Evolutionary conservation across 2,113 vertebrate species (phyloP).

Genomic region (Platichthys flesus): DNA sequence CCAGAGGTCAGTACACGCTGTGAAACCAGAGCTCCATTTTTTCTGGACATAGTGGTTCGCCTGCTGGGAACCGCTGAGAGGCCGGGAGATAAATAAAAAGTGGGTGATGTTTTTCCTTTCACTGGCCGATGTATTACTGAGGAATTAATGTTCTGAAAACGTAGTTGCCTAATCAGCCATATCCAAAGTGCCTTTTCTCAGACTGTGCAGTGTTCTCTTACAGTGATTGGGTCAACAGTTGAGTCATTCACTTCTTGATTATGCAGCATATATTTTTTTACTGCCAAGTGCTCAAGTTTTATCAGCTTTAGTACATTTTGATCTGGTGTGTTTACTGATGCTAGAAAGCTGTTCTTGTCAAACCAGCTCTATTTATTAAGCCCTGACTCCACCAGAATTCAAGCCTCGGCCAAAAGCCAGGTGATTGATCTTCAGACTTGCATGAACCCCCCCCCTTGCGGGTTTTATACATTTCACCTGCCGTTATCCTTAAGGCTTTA

Average conservation of each 20-base stretch:
- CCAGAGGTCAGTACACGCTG: constrained; percentile 76
- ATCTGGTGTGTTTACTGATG: not conserved
- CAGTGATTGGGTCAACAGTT: not conserved
- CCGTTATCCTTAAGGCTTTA: constrained; percentile 33
- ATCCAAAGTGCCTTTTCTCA: not conserved
- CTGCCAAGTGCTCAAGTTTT: not conserved
- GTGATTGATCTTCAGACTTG: not conserved
- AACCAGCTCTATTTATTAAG: constrained; percentile 15
- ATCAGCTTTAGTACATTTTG: not conserved
- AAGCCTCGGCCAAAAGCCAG: constrained; percentile 16
- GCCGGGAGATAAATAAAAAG: constrained; percentile 67
- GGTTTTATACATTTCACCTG: constrained; percentile 36
- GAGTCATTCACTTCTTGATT: not conserved
- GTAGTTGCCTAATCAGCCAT: constrained; percentile 12
- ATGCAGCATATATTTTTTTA: not conserved
- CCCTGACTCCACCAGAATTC: constrained; percentile 7
- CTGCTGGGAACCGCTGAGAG: constrained; percentile 72
- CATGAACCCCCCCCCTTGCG: constrained; percentile 10
- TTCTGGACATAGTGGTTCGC: constrained; percentile 68
- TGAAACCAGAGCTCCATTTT: constrained; percentile 76
- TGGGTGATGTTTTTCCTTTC: constrained; percentile 22
- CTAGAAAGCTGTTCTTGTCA: not conserved
- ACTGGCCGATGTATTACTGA: constrained; percentile 42
- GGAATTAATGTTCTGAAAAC: constrained; percentile 40
- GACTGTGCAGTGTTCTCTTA: not conserved